Conservation (phyloP, 2,797 vertebrate genomes). For the Chaenodraco wilsoni region DNA sequence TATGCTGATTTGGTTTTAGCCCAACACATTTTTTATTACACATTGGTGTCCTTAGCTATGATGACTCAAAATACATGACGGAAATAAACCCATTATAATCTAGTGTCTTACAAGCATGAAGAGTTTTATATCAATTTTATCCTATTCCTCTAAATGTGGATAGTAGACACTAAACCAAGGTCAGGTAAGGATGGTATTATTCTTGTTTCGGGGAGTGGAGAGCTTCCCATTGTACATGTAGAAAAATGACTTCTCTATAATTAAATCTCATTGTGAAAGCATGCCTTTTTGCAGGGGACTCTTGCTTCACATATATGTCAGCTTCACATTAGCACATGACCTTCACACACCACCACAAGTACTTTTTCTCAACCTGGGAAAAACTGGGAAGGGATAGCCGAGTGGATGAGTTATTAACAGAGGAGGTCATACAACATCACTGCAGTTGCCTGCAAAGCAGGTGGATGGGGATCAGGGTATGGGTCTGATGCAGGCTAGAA, state of each 20-base stretch:
- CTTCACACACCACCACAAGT: conserved; percentile 47
- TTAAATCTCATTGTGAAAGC: conserved; percentile 1
- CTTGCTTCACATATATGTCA: neutral
- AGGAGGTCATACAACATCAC: conserved; percentile 15
- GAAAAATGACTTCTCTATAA: neutral
- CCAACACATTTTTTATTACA: conserved; percentile 8
- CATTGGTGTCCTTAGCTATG: neutral
- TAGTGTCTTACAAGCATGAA: neutral
- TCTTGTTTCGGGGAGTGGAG: neutral
- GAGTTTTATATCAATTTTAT: neutral
- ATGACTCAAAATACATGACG: neutral
- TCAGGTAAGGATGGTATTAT: neutral
- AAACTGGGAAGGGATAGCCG: conserved; percentile 11
- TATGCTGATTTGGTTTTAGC: too few species aligned
- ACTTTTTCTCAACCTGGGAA: conserved; percentile 18
- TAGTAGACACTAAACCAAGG: neutral
- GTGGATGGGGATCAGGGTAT: conserved; percentile 16
- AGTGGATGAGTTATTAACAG: conserved; percentile 24
- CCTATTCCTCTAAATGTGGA: neutral
- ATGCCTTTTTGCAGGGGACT: neutral
- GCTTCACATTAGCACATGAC: conserved; percentile 31
- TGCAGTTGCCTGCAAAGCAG: conserved; percentile 13
- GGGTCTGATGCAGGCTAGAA: neutral
- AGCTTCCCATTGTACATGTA: conserved; percentile 4
- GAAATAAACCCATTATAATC: neutral